phyloP scores from a whole-genome alignment of 2,888 invertebrate genomes.

The Homarus gammarus region DNA sequence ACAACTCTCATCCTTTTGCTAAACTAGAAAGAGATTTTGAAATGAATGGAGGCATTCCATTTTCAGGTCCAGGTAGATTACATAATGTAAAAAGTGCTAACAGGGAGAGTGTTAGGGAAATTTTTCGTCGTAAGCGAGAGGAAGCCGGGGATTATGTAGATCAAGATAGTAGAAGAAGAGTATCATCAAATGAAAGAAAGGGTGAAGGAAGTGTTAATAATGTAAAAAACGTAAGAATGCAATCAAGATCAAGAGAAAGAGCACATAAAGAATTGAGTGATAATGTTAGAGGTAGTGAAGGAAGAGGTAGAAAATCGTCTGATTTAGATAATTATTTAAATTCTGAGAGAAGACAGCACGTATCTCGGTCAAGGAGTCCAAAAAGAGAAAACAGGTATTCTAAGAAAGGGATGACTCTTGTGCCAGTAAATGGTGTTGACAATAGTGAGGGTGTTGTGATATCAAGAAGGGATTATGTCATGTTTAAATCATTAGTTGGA shows the following conservation, averaged over 20 bases:
- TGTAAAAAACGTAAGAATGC: neutral
- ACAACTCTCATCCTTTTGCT: conserved; percentile 33
- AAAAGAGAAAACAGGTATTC: conserved; percentile 25
- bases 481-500: conserved; percentile 64
- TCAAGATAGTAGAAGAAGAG: conserved; percentile 59
- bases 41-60: neutral
- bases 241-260: conserved; percentile 25
- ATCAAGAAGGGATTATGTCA: conserved; percentile 68
- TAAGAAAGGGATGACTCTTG: conserved; percentile 11
- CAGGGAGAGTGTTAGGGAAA: conserved; percentile 72
- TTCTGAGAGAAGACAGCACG: conserved; percentile 12
- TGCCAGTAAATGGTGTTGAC: conserved; percentile 1
- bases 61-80: conserved; percentile 12
- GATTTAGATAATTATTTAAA: neutral
- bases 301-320: neutral
- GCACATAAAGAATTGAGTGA: conserved; percentile 2
- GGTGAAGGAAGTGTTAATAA: neutral
- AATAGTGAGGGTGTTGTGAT: conserved; percentile 52
- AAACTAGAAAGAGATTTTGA: conserved; percentile 13
- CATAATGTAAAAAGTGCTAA: conserved; percentile 63
- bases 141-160: conserved; percentile 46
- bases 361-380: conserved; percentile 47
- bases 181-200: conserved; percentile 39
- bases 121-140: conserved; percentile 68
- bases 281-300: conserved; percentile 19